Conservation (phyloP, 2,113 vertebrate genomes). For the Stegastes partitus region DNA sequence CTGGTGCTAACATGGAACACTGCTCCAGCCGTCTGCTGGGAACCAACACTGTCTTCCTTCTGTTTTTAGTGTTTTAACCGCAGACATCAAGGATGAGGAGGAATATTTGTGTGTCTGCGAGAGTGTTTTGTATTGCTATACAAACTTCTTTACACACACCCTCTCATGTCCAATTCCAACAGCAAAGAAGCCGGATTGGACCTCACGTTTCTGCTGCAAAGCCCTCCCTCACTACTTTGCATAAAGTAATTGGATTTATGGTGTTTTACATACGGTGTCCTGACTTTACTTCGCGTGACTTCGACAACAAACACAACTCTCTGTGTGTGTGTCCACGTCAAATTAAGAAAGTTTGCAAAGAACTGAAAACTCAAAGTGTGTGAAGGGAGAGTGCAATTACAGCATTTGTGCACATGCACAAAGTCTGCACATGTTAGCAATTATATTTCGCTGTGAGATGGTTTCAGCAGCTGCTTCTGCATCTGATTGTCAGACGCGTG, state of each 20-base stretch:
- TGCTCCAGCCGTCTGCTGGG: neutral
- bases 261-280: constrained; percentile 11
- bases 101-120: neutral
- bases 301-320: too few relatives aligned
- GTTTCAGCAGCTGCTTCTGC: neutral
- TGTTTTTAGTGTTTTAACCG: neutral
- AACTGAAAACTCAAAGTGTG: too few relatives aligned
- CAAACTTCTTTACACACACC: neutral
- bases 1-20: constrained; percentile 11
- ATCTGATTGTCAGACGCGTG: constrained; percentile 8
- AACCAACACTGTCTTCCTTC: neutral
- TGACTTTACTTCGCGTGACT: too few relatives aligned
- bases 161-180: constrained; percentile 17
- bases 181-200: neutral
- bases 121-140: too few relatives aligned
- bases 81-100: neutral
- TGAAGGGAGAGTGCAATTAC: too few relatives aligned
- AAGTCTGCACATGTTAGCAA: too few relatives aligned
- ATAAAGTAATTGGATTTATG: constrained; percentile 49
- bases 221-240: constrained; percentile 11
- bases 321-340: too few relatives aligned
- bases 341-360: too few relatives aligned
- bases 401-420: too few relatives aligned
- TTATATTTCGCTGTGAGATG: neutral
- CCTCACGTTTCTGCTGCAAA: neutral